Evolutionary conservation across 2,888 invertebrate species (phyloP), one percentile per base, ranked within the genome.

Genomic region (Leucophora obtusa): DNA sequence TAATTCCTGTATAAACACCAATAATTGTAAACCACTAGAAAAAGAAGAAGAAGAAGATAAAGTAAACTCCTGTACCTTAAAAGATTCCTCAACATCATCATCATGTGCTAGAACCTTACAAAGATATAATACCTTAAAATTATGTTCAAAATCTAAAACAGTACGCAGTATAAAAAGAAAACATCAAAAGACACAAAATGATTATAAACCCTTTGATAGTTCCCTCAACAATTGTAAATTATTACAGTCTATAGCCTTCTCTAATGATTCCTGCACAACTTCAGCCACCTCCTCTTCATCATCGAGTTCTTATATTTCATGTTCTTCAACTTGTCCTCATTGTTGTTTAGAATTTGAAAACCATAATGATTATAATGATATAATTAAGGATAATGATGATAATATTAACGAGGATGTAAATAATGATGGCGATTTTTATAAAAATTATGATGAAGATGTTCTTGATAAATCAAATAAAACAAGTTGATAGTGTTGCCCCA

Each of bases 111-210:
- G 53, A 82, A 28, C 38, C 21, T 63, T 85, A 58, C 82, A 82
- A 63, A 86, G 87, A 82, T 87, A 86, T 66, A 74, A 72, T 54
- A 84, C 83, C 71, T 60, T 84, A 38, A 84, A 83, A 79, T 74
- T 83, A 60, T 74, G 65, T 18, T 54, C 83, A 15, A 83, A 82
- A 73, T 15, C 77, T 1, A 83, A 82, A 73, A 83, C 82, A 18
- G 81, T 88, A 77, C 86, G 88, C 14, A 86, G 86, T 74, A 72
- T 88, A 82, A 88, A 88, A 76, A 87, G 88, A 43, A 86, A 83
- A 71, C 82, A 28, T 28, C 28, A 83, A 11, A 84, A 84, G 53
- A 72, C 81, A 83, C 38, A 78, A 15, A 82, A 80, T 63, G 7
- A 70, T 50, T 72, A 78, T 68, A 78, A 71, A 24, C 60, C 60